A percentile compares a stretch with the other conserved stretches of the same genome.
Conservation (phyloP, 2,797 vertebrate species). For the Masticophis lateralis region DNA sequence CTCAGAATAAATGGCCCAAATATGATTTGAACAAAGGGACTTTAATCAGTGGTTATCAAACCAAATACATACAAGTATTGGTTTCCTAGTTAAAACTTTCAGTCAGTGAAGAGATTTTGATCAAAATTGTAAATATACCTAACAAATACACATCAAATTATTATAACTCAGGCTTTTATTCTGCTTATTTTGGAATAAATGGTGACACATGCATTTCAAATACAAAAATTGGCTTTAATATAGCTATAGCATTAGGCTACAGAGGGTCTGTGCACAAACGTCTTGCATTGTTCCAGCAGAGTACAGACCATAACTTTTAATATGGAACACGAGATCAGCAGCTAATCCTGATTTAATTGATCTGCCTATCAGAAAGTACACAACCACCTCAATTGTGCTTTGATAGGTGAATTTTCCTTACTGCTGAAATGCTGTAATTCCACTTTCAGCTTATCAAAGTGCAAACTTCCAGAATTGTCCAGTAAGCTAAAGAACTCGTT, state of each 20-base stretch:
- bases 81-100: not conserved
- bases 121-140: not conserved
- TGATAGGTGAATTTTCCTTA: constrained; percentile 11
- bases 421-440: constrained; percentile 15
- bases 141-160: not conserved
- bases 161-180: not conserved
- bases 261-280: not conserved
- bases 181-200: not conserved
- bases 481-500: constrained; percentile 29
- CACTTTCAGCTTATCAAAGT: constrained; percentile 22
- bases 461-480: constrained; percentile 20
- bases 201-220: not conserved
- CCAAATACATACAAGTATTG: not conserved
- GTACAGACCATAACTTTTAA: not conserved
- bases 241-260: not conserved
- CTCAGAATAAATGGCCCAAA: not conserved
- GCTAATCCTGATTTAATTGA: constrained; percentile 19
- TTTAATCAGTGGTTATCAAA: not conserved
- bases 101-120: not conserved
- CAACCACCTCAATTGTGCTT: not conserved
- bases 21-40: not conserved
- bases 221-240: not conserved
- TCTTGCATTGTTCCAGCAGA: not conserved
- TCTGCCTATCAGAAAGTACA: not conserved
- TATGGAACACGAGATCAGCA: not conserved